A percentile compares a stretch with the other conserved stretches of the same genome.
phyloP scores from a whole-genome alignment of 2,113 vertebrate genomes.

The Perca fluviatilis region DNA sequence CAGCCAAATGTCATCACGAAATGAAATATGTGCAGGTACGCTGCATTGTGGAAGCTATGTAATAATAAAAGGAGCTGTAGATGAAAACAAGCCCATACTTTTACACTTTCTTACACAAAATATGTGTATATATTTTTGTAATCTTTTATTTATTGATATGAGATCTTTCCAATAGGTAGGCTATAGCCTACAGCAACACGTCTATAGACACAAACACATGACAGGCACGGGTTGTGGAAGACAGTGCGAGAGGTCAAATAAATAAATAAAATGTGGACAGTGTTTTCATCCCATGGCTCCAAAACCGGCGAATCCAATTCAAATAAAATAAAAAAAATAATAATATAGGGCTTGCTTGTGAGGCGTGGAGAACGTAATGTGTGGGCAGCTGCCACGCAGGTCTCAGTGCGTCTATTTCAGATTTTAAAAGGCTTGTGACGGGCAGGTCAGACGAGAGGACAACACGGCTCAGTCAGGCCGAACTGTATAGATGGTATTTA shows the following conservation, averaged over 20 bases:
- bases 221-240: no score
- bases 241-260: background rate
- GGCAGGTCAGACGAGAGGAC: constrained; percentile 12
- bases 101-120: background rate
- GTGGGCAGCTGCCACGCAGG: constrained; percentile 2
- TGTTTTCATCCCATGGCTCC: background rate
- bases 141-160: background rate
- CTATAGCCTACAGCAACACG: background rate
- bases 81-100: background rate
- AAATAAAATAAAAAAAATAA: no score
- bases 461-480: background rate
- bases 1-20: background rate
- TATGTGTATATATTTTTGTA: background rate
- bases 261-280: background rate
- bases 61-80: background rate
- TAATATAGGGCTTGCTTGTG: background rate
- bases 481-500: background rate
- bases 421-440: constrained; percentile 22
- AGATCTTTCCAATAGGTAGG: background rate
- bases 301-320: background rate
- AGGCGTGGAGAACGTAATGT: background rate
- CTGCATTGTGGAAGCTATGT: background rate
- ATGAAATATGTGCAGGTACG: background rate
- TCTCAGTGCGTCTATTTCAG: constrained; percentile 16
- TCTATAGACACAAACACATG: background rate